Conservation (phyloP, 1,140 invertebrate species). For the Oryctes rhinoceros region DNA sequence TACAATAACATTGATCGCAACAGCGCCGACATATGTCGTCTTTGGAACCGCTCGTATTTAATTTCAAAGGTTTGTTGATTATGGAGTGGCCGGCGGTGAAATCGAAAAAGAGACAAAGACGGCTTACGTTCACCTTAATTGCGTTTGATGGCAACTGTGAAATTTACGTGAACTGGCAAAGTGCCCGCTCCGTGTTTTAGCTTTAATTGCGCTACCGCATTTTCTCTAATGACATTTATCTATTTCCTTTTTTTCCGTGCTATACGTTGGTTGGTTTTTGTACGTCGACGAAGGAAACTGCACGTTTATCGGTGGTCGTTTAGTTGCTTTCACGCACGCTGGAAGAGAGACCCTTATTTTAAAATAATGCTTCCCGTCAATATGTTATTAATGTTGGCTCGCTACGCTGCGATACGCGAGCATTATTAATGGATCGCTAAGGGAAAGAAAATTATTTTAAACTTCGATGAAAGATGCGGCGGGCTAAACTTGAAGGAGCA, state of each 20-base stretch:
- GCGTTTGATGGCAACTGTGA: constrained; percentile 40
- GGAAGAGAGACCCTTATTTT: constrained; percentile 11
- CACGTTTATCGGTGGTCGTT: constrained; percentile 25
- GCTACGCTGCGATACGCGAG: constrained; percentile 13
- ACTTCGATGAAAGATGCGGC: constrained; percentile 12
- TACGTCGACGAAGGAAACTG: neutral
- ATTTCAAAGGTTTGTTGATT: constrained; percentile 5
- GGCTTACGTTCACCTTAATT: constrained; percentile 30
- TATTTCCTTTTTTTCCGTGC: constrained; percentile 28
- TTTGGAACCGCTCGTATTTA: neutral
- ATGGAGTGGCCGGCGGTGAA: neutral
- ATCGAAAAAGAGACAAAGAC: constrained; percentile 19
- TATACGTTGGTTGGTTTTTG: constrained; percentile 5
- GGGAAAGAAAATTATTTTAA: constrained; percentile 32
- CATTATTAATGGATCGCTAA: constrained; percentile 25
- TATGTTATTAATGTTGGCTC: constrained; percentile 21
- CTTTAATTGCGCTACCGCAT: constrained; percentile 39
- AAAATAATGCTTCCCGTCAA: constrained; percentile 27
- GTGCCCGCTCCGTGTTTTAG: constrained; percentile 39
- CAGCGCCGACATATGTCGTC: neutral
- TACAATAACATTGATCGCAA: neutral
- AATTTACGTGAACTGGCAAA: constrained; percentile 39
- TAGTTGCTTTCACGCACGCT: constrained; percentile 13
- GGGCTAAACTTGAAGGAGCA: neutral
- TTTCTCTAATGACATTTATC: constrained; percentile 41